Base-by-base conservation (phyloP, 2,888 invertebrate genomes). In the Scaptomyza reducta region DNA sequence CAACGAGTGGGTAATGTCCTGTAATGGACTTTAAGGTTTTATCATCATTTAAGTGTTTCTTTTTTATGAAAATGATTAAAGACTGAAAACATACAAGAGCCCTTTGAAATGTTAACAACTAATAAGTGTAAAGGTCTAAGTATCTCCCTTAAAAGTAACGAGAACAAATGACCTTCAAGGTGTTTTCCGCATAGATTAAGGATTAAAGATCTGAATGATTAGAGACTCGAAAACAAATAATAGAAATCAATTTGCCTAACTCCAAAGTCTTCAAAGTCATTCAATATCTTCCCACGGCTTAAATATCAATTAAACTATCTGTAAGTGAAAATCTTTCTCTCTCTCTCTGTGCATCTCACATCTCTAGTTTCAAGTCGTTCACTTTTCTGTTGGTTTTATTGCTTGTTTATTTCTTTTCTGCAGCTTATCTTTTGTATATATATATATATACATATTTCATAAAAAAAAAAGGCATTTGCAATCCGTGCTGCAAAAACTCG, bases 381-480 rank as follows among this genome's bases (percentile, higher is more conserved):
- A 44, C 59, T 55, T 55, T 61, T 54, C 64, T 47, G 44, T 61
- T 77, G 44, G 35, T 62, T 58, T 29, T 64, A 50, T 46, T 60
- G 64, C 66, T 46, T 10, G 7, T 10, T 31, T 31, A 44, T 54
- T 42, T 29, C 18, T 74, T 81, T 70, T 40, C 60, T 35, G 46
- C 79, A 60, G 72, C 83, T 85, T 87, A 82, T 87, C 83, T 79
- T 64, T 68, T 35, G 50, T 64, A 60, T 62, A 58, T 84, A 81
- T 87, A 16, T 4, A n/a, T n/a, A 25, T 25, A 33, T 18, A 18
- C 31, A 47, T 35, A 49, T 18, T 84, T 88, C 77, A 84, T 88
- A 83, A 84, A 84, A 88, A 83, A 86, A 64, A 88, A 83, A 86
- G 64, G 70, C 84, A 88, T 84, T 88, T 84, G 88, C 87, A 80